Evolutionary conservation across 2,797 vertebrate species (phyloP).

Genomic region (Acanthopagrus latus): DNA sequence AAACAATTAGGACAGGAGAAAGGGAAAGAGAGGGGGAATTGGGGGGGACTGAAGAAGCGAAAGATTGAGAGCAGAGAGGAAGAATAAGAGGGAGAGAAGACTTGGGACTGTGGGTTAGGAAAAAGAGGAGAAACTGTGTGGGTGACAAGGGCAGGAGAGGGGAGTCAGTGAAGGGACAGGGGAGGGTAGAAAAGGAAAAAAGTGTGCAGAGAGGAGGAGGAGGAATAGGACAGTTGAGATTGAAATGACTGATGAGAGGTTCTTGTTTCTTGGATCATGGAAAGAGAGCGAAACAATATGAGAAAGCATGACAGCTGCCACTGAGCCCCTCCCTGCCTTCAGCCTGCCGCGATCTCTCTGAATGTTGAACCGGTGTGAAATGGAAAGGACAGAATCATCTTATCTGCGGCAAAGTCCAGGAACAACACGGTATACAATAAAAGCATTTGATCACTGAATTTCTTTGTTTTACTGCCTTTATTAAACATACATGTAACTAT

Average conservation of each 20-base stretch:
- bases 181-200: conserved; percentile 17
- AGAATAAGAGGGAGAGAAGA: conserved; percentile 47
- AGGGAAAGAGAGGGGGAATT: conserved; percentile 26
- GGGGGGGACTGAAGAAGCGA: conserved; percentile 4
- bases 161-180: neutral
- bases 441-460: neutral
- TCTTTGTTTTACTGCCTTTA: neutral
- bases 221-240: conserved; percentile 39
- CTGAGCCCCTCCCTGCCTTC: conserved; percentile 6
- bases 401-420: neutral
- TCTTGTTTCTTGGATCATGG: conserved; percentile 43
- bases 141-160: neutral
- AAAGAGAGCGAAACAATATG: conserved; percentile 20
- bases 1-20: conserved; percentile 92
- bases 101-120: conserved; percentile 35
- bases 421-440: neutral
- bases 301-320: conserved; percentile 33
- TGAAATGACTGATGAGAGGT: conserved; percentile 51
- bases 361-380: conserved; percentile 2
- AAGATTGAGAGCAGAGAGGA: conserved; percentile 12
- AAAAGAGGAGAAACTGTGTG: neutral
- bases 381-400: neutral
- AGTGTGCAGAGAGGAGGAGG: conserved; percentile 20
- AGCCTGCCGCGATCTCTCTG: neutral
- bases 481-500: neutral